Conservation (phyloP, 1,140 invertebrate genomes). For the Pemphigus obesinymphae region DNA sequence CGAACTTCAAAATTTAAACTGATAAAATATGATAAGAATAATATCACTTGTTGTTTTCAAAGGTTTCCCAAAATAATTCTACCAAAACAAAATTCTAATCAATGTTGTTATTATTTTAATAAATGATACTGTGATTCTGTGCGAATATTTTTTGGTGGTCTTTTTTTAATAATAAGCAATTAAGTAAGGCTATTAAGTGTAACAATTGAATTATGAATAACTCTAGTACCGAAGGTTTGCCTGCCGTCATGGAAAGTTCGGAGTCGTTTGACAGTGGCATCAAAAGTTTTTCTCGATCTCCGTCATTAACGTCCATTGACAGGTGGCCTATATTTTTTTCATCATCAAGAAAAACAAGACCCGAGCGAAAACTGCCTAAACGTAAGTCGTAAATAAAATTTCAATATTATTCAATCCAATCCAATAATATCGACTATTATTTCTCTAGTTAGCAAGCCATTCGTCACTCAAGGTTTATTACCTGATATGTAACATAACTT, state of each 20-base stretch:
- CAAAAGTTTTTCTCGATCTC: conserved; percentile 42
- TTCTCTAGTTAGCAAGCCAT: neutral
- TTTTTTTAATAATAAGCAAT: neutral
- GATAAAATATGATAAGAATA: no score
- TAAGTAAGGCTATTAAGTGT: no score
- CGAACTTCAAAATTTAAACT: neutral
- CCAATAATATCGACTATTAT: neutral
- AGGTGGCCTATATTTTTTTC: conserved; percentile 42
- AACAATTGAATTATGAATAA: neutral
- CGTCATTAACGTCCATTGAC: conserved; percentile 41
- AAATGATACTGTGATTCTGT: neutral
- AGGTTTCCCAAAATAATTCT: no score
- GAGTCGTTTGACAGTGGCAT: conserved; percentile 33
- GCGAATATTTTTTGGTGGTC: neutral
- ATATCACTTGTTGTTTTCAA: no score
- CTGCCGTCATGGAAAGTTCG: conserved; percentile 32
- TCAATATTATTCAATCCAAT: neutral
- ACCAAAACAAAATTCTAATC: neutral
- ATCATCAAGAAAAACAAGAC: conserved; percentile 12
- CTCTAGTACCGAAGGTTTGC: neutral
- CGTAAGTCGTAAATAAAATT: neutral
- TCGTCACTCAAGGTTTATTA: neutral
- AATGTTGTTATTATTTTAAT: neutral
- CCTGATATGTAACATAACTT: no score
- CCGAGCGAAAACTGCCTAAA: conserved; percentile 19